Evolutionary conservation across 2,797 vertebrate genomes (phyloP).

Genomic region (Sebastes diploproa): DNA sequence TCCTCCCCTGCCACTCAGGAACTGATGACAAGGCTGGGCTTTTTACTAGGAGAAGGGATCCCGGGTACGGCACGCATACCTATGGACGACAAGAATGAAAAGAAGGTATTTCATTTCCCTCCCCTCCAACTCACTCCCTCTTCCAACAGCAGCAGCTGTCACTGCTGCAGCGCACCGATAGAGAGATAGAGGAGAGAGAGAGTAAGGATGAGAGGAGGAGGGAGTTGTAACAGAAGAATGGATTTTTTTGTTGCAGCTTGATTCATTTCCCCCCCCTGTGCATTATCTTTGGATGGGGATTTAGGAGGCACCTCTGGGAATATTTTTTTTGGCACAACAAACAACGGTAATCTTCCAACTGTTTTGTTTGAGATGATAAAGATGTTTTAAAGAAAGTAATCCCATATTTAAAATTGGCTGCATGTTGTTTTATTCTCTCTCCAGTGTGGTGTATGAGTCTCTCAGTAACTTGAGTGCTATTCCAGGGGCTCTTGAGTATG

Average conservation of each 20-base stretch:
- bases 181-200: constrained; percentile 52
- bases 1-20: constrained; percentile 98
- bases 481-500: constrained; percentile 68
- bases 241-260: constrained; percentile 54
- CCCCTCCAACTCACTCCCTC: constrained; percentile 49
- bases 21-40: constrained; percentile 98
- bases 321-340: constrained; percentile 34
- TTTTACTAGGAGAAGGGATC: constrained; percentile 98
- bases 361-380: constrained; percentile 40
- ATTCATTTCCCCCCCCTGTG: constrained; percentile 16
- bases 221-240: constrained; percentile 61
- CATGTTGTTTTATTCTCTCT: constrained; percentile 52
- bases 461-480: constrained; percentile 72
- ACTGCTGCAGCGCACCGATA: constrained; percentile 61
- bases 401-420: constrained; percentile 34
- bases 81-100: constrained; percentile 94
- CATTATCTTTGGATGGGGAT: constrained; percentile 49
- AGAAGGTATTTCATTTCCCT: constrained; percentile 89
- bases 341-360: constrained; percentile 61
- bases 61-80: constrained; percentile 91
- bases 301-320: constrained; percentile 48
- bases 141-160: constrained; percentile 59
- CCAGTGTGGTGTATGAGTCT: constrained; percentile 39
- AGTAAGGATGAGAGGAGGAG: constrained; percentile 49
- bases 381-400: constrained; percentile 34